Conservation (phyloP, 1,140 invertebrate genomes). For the Limonius californicus region DNA sequence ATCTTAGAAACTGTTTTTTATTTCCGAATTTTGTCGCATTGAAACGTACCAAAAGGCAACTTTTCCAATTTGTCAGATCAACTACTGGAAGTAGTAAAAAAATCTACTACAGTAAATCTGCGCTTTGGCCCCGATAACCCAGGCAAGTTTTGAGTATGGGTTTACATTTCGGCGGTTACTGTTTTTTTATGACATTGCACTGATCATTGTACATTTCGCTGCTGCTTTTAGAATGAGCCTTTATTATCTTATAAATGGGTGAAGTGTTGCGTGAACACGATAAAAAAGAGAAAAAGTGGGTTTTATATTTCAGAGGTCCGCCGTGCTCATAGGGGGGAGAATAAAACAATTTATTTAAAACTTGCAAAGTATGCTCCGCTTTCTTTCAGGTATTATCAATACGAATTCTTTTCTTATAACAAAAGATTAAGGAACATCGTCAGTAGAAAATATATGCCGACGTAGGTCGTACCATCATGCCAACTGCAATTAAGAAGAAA, state of each 20-base stretch:
- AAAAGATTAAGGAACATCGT: no score
- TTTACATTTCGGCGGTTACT: background rate
- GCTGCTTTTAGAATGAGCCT: background rate
- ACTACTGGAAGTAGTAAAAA: constrained; percentile 11
- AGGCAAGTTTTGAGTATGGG: background rate
- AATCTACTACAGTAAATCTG: constrained; percentile 10
- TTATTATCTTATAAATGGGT: constrained; percentile 5
- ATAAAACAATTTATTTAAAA: no score
- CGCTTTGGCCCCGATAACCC: background rate
- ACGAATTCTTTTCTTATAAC: no score
- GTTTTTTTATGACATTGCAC: constrained; percentile 6
- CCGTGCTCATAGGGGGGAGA: no score
- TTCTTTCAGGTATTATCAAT: no score
- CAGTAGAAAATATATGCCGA: no score
- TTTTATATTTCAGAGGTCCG: background rate
- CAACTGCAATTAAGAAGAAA: no score
- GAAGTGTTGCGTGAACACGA: constrained; percentile 9
- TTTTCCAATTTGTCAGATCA: constrained; percentile 14
- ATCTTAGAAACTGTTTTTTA: no score
- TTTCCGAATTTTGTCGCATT: background rate
- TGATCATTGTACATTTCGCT: constrained; percentile 4
- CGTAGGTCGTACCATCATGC: no score
- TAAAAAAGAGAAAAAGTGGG: constrained; percentile 5
- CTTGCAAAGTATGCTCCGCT: no score
- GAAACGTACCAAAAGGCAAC: background rate